Evolutionary conservation across 2,888 invertebrate species (phyloP).

Genomic region (Loripinus fragilis): DNA sequence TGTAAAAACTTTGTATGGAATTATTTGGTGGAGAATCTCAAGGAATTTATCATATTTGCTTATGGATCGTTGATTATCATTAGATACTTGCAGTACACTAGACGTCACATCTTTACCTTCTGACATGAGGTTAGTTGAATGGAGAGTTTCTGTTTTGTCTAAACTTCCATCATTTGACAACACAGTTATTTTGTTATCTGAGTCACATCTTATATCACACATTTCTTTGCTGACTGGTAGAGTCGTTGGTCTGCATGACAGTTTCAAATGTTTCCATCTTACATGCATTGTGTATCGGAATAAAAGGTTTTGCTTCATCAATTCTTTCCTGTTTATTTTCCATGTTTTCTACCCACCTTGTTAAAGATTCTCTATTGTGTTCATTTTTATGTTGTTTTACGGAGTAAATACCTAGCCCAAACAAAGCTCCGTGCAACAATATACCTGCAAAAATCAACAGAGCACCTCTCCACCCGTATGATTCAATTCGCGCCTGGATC

Average conservation of each 20-base stretch:
- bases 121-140: background rate
- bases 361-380: too few relatives aligned
- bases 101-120: background rate
- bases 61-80: background rate
- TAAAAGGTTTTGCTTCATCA: background rate
- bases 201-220: too few relatives aligned
- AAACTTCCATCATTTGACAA: background rate
- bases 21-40: too few relatives aligned
- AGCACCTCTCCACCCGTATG: conserved; percentile 4
- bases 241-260: background rate
- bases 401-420: background rate
- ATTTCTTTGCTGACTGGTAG: background rate
- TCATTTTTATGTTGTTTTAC: background rate
- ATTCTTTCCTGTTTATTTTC: background rate
- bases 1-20: too few relatives aligned
- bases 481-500: background rate
- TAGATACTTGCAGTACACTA: background rate
- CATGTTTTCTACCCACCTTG: background rate
- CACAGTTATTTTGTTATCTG: background rate
- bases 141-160: background rate
- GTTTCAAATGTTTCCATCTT: background rate
- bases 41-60: background rate
- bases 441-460: background rate
- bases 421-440: background rate
- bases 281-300: too few relatives aligned